Base-by-base conservation (phyloP, 2,113 vertebrate species). In the Atlantisia rogersi region DNA sequence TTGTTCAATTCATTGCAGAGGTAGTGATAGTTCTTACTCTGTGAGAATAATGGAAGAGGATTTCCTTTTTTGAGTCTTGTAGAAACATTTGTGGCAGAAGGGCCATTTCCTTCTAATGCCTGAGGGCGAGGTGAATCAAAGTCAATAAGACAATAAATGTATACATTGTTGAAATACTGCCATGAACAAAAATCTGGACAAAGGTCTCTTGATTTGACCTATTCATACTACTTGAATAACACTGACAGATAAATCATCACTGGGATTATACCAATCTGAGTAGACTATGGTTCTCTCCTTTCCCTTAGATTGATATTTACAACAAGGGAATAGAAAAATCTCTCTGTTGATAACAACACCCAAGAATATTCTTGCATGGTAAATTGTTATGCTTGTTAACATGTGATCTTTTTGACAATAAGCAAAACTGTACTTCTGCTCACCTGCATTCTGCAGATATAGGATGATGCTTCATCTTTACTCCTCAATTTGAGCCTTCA, bases 341-440 rank as follows among this genome's bases (percentile, higher is more conserved):
- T 60, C 32, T 48, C 55, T 6, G 24, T 5, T 39, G 8, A 31
- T 21, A 58, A 26, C 4, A 74, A 42, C 20, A 69, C 1, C 32
- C 6, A 52, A n/a, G 39, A 44, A 56, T 74, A 84, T 12, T 12
- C 8, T 67, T 37, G 2, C 46, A 8, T 58, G 31, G 8, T 60
- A 52, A 76, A 75, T 7, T 0, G 0, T 5, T n/a, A 39, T 8
- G 9, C 13, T 31, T 69, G 17, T 21, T 90, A 87, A 55, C 3
- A 56, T 3, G 8, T 16, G 39, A 40, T 52, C n/a, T 74, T 44
- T 70, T 29, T 73, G 17, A 65, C 48, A 71, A 16, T 31, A 48
- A 56, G 12, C 2, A 71, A 69, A 65, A 39, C 15, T 74, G 15
- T 29, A 35, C 12, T 76, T 92, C 35, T 56, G 2, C 8, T 79